phyloP scores from a whole-genome alignment of 2,113 vertebrate genomes.

The Phalacrocorax brasilianus region DNA sequence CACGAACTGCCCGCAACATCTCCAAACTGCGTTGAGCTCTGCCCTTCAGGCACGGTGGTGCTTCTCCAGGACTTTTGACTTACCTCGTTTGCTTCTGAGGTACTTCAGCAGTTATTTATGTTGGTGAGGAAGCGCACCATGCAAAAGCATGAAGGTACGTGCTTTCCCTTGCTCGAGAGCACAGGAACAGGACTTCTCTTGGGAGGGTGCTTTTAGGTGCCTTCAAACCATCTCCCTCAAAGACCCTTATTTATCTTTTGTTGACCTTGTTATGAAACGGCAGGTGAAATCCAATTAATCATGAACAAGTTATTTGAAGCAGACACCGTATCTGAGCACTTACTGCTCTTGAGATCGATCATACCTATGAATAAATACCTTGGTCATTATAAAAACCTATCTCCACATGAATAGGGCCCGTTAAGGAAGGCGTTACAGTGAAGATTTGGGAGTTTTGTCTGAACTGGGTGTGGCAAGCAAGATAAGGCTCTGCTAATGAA shows the following conservation, averaged over 20 bases:
- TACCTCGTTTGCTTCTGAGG: background rate
- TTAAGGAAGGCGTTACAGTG: background rate
- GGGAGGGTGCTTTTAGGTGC: accelerated
- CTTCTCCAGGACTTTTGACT: background rate
- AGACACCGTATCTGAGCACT: background rate
- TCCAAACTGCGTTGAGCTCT: background rate
- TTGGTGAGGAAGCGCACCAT: background rate
- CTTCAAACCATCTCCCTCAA: background rate
- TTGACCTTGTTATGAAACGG: background rate
- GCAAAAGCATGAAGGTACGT: background rate
- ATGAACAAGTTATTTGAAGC: background rate
- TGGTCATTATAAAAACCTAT: background rate
- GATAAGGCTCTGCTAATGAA: background rate
- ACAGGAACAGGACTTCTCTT: background rate
- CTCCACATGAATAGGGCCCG: background rate
- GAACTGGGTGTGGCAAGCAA: background rate
- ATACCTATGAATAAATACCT: background rate
- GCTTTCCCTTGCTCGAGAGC: background rate
- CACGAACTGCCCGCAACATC: background rate
- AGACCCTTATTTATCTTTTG: background rate
- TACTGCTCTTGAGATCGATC: background rate
- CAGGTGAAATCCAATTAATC: background rate
- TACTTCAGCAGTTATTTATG: background rate
- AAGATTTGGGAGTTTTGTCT: background rate
- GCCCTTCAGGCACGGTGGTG: accelerated